Percentiles rank a stretch among this genome's conserved stretches.
Evolutionary conservation across 1,140 invertebrate genomes (phyloP).

Genomic region (Leptinotarsa texana): DNA sequence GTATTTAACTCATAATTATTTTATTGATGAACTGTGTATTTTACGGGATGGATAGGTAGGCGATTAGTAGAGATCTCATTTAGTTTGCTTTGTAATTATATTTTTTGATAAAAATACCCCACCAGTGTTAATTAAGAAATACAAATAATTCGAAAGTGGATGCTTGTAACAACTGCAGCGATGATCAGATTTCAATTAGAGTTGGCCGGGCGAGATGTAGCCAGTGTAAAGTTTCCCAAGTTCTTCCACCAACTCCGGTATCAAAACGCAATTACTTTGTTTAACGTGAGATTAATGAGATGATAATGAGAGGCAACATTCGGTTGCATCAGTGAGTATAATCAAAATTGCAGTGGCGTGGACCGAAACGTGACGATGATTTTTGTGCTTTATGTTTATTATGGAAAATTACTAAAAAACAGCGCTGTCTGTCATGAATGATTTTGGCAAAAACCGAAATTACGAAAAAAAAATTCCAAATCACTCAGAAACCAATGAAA

Average conservation of each 20-base stretch:
- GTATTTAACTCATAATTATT: no score
- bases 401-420: no score
- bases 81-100: no score
- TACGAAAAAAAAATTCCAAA: no score
- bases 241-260: constrained; percentile 12
- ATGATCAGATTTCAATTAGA: constrained; percentile 3
- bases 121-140: not conserved
- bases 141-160: not conserved
- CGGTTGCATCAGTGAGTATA: not conserved
- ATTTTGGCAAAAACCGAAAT: no score
- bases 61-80: no score
- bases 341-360: constrained; percentile 16
- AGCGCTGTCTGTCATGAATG: no score
- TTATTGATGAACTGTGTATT: no score
- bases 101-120: not conserved
- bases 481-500: no score
- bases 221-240: not conserved
- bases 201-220: not conserved
- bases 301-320: constrained; percentile 24
- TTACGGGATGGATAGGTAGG: no score
- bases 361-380: not conserved
- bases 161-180: constrained; percentile 2
- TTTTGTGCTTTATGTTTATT: no score
- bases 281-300: constrained; percentile 22
- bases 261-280: constrained; percentile 26